Evolutionary conservation across 2,888 invertebrate species (phyloP).

Genomic region (Tachystola acroxantha): DNA sequence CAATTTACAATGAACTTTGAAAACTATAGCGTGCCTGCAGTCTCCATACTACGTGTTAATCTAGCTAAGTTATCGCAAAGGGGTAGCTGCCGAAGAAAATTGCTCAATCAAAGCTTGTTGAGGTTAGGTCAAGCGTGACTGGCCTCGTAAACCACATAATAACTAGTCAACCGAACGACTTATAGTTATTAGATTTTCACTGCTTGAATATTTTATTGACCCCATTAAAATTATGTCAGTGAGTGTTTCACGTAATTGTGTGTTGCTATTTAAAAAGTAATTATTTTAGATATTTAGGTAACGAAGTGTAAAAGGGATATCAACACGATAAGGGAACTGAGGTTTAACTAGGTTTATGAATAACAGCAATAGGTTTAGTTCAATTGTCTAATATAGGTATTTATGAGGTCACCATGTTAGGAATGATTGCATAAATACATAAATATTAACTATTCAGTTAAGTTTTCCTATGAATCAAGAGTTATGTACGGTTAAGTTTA

Average conservation of each 20-base stretch:
- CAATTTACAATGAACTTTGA: no score
- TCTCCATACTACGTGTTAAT: constrained; percentile 37
- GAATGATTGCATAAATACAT: no score
- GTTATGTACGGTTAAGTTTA: background rate
- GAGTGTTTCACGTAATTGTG: no score
- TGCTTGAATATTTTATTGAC: constrained; percentile 44
- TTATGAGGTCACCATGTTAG: no score
- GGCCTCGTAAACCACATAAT: constrained; percentile 46
- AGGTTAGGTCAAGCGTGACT: constrained; percentile 49
- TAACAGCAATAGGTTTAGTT: no score
- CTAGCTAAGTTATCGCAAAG: constrained; percentile 34
- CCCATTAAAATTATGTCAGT: constrained; percentile 23
- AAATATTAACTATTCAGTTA: no score
- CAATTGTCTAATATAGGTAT: no score
- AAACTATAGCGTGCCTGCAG: background rate
- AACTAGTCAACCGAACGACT: constrained; percentile 35
- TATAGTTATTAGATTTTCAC: constrained; percentile 52
- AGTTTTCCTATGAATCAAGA: background rate
- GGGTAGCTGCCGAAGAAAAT: constrained; percentile 50
- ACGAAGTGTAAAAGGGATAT: no score
- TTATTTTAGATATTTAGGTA: no score
- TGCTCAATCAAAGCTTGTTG: constrained; percentile 47
- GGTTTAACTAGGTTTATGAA: no score
- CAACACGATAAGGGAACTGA: no score
- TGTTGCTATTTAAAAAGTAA: no score